Conservation (phyloP, 2,888 invertebrate species). For the Phyllotreta striolata region DNA sequence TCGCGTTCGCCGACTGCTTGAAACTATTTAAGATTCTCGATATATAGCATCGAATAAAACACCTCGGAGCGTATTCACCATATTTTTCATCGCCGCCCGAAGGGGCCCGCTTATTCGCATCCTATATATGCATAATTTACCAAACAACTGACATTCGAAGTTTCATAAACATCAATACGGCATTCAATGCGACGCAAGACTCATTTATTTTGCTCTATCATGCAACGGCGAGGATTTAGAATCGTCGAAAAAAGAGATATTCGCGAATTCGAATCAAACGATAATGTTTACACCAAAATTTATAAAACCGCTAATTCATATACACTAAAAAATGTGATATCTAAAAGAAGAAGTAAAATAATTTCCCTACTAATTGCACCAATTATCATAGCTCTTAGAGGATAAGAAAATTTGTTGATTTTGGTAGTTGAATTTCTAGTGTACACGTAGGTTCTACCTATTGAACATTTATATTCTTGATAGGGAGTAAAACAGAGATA, state of each 20-base stretch:
- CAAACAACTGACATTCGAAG: constrained; percentile 19
- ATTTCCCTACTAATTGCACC: no score
- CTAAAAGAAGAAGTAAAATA: no score
- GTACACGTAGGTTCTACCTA: constrained; percentile 30
- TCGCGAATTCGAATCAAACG: constrained; percentile 3
- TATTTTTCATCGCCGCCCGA: constrained; percentile 5
- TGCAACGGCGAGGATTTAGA: constrained; percentile 24
- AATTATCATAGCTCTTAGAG: no score
- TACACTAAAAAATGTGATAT: not conserved
- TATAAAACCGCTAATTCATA: not conserved
- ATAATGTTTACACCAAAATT: constrained; percentile 8
- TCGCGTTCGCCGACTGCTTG: no score
- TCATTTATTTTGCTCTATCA: constrained; percentile 25
- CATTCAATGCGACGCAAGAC: constrained; percentile 20
- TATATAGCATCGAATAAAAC: not conserved
- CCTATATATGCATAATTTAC: constrained; percentile 15
- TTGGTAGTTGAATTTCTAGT: not conserved
- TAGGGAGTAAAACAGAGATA: constrained; percentile 48
- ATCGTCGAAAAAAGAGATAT: constrained; percentile 24
- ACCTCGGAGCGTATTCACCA: not conserved
- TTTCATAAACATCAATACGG: constrained; percentile 25
- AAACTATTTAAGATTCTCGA: no score
- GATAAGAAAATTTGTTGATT: no score
- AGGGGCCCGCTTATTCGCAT: not conserved
- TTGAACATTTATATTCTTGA: constrained; percentile 49